These are phyloP conservation scores for Rhingia rostrata DNA, from an alignment of 2,888 invertebrate species.

Conservation along the genomic window DNA sequence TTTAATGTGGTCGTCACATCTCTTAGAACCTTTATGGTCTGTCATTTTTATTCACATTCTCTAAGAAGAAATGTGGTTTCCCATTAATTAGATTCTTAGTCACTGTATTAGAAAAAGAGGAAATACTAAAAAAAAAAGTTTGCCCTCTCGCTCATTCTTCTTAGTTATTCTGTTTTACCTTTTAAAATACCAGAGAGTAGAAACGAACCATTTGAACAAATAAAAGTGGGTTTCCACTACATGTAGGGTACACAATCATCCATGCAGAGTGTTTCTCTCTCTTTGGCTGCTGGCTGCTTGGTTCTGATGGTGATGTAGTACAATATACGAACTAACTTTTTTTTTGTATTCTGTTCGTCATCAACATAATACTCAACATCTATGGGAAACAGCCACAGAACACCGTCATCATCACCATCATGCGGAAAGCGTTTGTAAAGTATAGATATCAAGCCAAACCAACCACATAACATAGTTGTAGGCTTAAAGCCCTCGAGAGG, in stretches of 20 bases:
- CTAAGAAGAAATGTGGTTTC: not conserved
- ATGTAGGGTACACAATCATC: constrained; percentile 38
- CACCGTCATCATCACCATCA: constrained; percentile 60
- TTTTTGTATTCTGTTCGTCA: constrained; percentile 37
- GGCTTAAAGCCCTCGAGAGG: constrained; percentile 71
- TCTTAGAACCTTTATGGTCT: not conserved
- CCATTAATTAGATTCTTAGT: constrained; percentile 26
- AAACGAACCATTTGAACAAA: constrained; percentile 61
- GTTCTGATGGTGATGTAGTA: constrained; percentile 45
- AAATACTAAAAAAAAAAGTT: constrained; percentile 27
- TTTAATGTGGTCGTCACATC: not conserved
- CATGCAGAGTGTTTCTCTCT: constrained; percentile 46
- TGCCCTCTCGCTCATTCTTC: constrained; percentile 38
- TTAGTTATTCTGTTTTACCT: constrained; percentile 45
- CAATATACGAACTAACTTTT: constrained; percentile 55
- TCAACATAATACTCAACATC: constrained; percentile 65
- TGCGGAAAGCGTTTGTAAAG: constrained; percentile 68
- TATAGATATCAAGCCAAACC: constrained; percentile 61
- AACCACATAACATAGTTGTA: constrained; percentile 69
- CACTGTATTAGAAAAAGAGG: constrained; percentile 38
- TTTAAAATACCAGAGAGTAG: constrained; percentile 21
- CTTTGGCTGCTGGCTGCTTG: constrained; percentile 25
- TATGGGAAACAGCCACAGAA: constrained; percentile 41
- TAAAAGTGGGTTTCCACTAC: constrained; percentile 57
- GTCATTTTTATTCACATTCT: not conserved